Percentiles rank a stretch among this genome's conserved stretches.
Conservation (phyloP, 1,140 invertebrate genomes). For the Manduca sexta region DNA sequence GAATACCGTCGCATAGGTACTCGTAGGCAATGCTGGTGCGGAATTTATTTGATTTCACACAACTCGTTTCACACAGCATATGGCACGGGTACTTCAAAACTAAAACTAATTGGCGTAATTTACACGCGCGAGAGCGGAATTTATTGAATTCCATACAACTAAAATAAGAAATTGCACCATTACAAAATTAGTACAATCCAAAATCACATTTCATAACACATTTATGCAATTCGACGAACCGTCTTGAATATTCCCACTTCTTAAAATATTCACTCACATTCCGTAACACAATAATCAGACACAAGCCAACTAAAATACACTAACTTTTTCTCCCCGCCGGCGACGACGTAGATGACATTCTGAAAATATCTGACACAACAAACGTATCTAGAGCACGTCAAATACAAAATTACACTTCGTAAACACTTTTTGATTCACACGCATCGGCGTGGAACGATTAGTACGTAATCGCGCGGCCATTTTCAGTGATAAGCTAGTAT, state of each 20-base stretch:
- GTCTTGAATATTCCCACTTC: no score
- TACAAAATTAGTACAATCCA: no score
- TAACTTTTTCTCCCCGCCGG: constrained; percentile 52
- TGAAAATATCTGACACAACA: constrained; percentile 35
- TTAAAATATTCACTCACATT: background rate
- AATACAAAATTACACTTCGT: constrained; percentile 47
- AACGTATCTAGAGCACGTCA: constrained; percentile 37
- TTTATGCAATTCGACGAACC: no score
- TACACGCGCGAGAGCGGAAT: no score
- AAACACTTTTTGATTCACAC: constrained; percentile 47
- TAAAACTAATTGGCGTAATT: no score
- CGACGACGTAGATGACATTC: constrained; percentile 56
- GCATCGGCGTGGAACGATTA: constrained; percentile 46
- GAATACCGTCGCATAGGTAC: constrained; percentile 1
- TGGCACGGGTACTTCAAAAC: no score
- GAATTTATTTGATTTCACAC: background rate
- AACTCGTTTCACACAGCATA: no score
- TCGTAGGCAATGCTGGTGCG: background rate
- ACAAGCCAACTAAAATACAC: constrained; percentile 29
- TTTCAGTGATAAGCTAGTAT: constrained; percentile 64
- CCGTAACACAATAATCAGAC: background rate
- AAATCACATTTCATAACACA: no score
- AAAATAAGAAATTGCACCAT: no score
- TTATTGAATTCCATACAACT: no score
- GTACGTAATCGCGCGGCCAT: constrained; percentile 56